Evolutionary conservation across 2,888 invertebrate genomes (phyloP).

Genomic region (Cactoblastis cactorum): DNA sequence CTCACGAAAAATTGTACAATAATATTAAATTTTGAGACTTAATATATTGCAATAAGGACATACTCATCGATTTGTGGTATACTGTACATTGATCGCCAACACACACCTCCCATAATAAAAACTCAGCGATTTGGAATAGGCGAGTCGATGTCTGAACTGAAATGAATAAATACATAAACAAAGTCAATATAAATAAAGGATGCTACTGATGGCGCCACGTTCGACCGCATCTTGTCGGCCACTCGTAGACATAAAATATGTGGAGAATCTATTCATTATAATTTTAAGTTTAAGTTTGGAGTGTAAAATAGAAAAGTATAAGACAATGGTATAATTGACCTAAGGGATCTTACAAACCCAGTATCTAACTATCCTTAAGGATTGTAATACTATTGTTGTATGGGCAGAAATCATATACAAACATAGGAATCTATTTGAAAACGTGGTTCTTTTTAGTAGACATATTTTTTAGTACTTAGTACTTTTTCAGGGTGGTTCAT

Average conservation of each 20-base stretch:
- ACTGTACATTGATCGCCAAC: conserved; percentile 5
- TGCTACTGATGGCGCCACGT: conserved; percentile 73
- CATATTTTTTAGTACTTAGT: too few relatives aligned
- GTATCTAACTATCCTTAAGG: too few relatives aligned
- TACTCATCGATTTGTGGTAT: not conserved
- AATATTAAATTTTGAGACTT: not conserved
- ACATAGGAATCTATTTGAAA: too few relatives aligned
- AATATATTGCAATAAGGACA: not conserved
- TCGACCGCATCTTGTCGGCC: conserved; percentile 65
- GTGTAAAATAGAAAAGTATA: too few relatives aligned
- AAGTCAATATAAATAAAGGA: conserved; percentile 70
- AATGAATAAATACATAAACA: conserved; percentile 74
- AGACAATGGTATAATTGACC: too few relatives aligned
- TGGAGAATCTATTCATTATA: conserved; percentile 33
- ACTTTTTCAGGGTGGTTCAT: too few relatives aligned
- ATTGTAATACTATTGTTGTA: too few relatives aligned
- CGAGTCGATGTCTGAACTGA: conserved; percentile 39
- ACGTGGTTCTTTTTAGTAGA: too few relatives aligned
- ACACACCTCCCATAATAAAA: conserved; percentile 14
- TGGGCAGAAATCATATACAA: too few relatives aligned
- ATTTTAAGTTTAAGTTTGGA: not conserved
- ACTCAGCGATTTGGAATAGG: conserved; percentile 26
- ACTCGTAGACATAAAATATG: conserved; percentile 39
- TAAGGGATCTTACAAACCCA: too few relatives aligned
- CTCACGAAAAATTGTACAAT: not conserved